Evolutionary conservation across 2,888 invertebrate species (phyloP).

Genomic region (Poecilus cupreus): DNA sequence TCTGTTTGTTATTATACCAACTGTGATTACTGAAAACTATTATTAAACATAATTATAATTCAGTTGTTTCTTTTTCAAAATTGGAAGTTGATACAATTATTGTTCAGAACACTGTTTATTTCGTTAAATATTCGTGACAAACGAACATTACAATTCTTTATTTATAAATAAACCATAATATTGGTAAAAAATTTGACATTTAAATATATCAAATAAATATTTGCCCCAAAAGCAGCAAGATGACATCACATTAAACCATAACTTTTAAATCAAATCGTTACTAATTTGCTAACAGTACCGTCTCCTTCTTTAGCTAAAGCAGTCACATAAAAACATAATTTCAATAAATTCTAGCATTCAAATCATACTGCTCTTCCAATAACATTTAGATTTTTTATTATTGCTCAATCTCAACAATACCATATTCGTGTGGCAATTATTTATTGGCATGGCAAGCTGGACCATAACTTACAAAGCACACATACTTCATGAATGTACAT

Average conservation of each 20-base stretch:
- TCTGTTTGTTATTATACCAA: too few relatives aligned
- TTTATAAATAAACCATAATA: not conserved
- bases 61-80: too few relatives aligned
- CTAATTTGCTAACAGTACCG: not conserved
- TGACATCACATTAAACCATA: not conserved
- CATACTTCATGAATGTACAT: constrained; percentile 46
- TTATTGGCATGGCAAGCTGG: constrained; percentile 32
- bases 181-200: not conserved
- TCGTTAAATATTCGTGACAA: too few relatives aligned
- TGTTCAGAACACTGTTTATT: too few relatives aligned
- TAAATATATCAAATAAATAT: not conserved
- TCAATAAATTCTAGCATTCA: constrained; percentile 33
- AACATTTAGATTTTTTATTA: constrained; percentile 22
- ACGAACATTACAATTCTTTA: not conserved
- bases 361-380: constrained; percentile 16
- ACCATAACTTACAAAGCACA: constrained; percentile 26
- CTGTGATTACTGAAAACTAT: too few relatives aligned
- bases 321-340: not conserved
- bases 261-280: constrained; percentile 1
- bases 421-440: constrained; percentile 44
- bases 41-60: too few relatives aligned
- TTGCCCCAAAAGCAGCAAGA: not conserved
- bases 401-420: not conserved
- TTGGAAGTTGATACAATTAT: too few relatives aligned
- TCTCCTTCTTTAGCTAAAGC: not conserved